Evolutionary conservation across 2,888 invertebrate species (phyloP), one percentile per base, ranked within the genome.

Genomic region (Dicranocentrus wangi): DNA sequence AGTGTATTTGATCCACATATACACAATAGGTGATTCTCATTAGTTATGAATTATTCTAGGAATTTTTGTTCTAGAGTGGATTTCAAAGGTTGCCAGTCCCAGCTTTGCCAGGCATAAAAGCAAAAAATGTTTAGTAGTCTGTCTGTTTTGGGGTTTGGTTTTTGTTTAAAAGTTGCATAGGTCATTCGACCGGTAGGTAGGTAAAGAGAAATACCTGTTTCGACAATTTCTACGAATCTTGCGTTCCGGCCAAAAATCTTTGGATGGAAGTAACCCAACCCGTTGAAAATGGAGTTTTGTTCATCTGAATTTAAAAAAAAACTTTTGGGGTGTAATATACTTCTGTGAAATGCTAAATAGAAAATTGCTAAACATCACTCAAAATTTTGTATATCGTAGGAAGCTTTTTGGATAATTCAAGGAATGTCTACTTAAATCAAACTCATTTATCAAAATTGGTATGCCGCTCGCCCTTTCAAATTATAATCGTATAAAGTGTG

Each of bases 31-130:
- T n/a, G 15, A 27, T 71, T 73, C 63, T 73, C 53, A 63, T 65
- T 63, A 73, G 32, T 63, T 53, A 53, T 63, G 53, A 51, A 65
- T 65, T 63, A 73, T 63, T 73, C 73, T 63, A 73, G 43, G 73
- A 73, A 73, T 73, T 61, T 47, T 43, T 72, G 43, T 13, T 21
- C 25, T 19, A 23, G 13, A 23, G n/a, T 25, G 25, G 10, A n/a
- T 21, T 8, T 51, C n/a, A n/a, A 51, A 39, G 39, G 17, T 51
- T 51, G 5, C n/a, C 27, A 47, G 28, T 51, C 47, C 28, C 66
- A 47, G 27, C 47, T 66, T 19, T 39, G 13, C 7, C 7, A 39
- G 39, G 8, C 39, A 39, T 39, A 39, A n/a, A n/a, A n/a, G n/a
- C n/a, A n/a, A n/a, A n/a, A n/a, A n/a, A n/a, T n/a, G n/a, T n/a